Percentiles rank a stretch among this genome's conserved stretches.
These are phyloP conservation scores for Orthosia incerta DNA, from an alignment of 2,888 invertebrate genomes.

Conservation along the genomic window DNA sequence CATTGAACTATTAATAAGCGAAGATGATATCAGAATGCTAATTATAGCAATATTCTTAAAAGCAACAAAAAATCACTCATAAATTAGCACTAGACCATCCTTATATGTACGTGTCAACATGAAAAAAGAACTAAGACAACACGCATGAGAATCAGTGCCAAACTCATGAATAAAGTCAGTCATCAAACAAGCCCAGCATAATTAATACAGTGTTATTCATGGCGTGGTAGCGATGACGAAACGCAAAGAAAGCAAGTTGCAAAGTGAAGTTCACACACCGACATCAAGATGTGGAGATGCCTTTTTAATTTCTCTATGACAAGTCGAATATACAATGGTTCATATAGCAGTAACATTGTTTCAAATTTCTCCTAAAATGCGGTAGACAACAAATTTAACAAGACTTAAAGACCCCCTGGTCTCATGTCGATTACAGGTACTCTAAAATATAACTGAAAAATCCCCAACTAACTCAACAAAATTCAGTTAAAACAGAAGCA, in stretches of 20 bases:
- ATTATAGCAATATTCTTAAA: conserved; percentile 34
- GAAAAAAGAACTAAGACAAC: conserved; percentile 60
- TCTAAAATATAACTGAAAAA: not conserved
- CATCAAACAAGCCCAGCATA: conserved; percentile 79
- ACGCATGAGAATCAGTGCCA: conserved; percentile 71
- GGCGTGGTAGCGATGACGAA: conserved; percentile 77
- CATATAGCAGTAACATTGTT: not conserved
- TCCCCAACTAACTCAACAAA: not conserved
- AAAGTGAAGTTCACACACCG: conserved; percentile 74
- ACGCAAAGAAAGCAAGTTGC: conserved; percentile 79
- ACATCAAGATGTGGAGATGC: conserved; percentile 73
- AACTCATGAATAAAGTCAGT: conserved; percentile 80
- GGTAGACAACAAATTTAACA: not conserved
- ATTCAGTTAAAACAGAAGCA: conserved; percentile 16
- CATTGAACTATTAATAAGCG: conserved; percentile 23
- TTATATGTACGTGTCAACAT: conserved; percentile 61
- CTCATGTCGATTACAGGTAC: not conserved
- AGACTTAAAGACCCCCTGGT: not conserved
- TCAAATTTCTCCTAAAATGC: not conserved
- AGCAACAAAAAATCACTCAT: conserved; percentile 35
- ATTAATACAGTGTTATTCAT: conserved; percentile 82
- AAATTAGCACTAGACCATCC: conserved; percentile 61
- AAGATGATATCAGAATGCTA: conserved; percentile 49
- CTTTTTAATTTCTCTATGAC: conserved; percentile 32
- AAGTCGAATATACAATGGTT: conserved; percentile 32